Conservation (phyloP, 2,797 vertebrate genomes). For the Anisognathus igniventris region DNA sequence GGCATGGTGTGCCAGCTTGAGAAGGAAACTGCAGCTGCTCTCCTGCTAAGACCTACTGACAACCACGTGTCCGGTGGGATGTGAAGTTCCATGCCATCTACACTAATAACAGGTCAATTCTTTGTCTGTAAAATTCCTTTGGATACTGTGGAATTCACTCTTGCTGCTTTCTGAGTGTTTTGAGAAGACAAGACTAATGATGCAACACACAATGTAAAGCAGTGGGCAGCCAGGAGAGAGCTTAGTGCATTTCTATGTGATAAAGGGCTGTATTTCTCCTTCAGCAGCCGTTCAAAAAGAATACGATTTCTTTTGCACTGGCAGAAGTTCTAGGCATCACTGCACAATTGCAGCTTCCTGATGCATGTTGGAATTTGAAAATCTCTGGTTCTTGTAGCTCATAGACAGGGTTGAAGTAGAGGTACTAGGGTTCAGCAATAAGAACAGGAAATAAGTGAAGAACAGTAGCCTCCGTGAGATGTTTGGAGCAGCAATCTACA, state of each 20-base stretch:
- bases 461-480: background rate
- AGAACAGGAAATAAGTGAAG: background rate
- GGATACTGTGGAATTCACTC: background rate
- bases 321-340: background rate
- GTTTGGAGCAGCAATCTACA: background rate
- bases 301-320: background rate
- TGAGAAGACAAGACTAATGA: background rate
- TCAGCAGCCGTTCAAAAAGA: background rate
- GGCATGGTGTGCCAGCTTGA: background rate
- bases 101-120: background rate
- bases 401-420: background rate
- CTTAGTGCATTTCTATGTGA: background rate
- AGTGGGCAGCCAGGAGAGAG: background rate
- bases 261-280: background rate
- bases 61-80: background rate
- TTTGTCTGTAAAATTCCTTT: background rate
- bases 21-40: background rate
- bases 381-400: background rate
- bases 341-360: background rate
- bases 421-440: background rate
- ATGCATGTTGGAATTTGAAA: background rate
- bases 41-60: background rate
- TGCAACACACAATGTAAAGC: background rate
- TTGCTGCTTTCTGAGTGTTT: background rate
- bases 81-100: background rate